Percentiles rank a stretch among this genome's conserved stretches.
Conservation (phyloP, 2,888 invertebrate genomes). For the Deilephila elpenor region DNA sequence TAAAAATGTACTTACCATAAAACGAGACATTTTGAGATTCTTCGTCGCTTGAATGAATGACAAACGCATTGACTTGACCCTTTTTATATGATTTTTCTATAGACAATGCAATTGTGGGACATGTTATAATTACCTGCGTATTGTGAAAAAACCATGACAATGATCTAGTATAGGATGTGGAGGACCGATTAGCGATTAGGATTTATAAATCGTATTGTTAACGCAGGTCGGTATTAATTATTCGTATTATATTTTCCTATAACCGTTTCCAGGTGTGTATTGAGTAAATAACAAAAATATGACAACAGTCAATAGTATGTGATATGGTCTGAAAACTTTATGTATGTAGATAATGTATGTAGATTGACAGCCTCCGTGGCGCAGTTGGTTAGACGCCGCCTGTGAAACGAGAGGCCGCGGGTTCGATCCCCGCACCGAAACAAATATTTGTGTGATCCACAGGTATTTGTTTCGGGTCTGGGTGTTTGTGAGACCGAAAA, state of each 20-base stretch:
- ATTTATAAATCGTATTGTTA: slow-evolving; percentile 6
- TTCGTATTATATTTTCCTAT: neutral
- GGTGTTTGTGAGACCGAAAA: too few relatives aligned
- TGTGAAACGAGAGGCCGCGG: too few relatives aligned
- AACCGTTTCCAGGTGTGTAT: neutral
- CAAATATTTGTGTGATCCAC: too few relatives aligned
- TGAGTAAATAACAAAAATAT: neutral
- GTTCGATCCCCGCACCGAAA: too few relatives aligned
- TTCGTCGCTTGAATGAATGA: slow-evolving; percentile 25
- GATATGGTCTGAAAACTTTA: too few relatives aligned
- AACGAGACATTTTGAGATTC: slow-evolving; percentile 48
- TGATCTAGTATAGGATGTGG: neutral
- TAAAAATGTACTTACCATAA: slow-evolving; percentile 47
- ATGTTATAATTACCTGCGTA: slow-evolving; percentile 26
- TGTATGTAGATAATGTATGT: too few relatives aligned
- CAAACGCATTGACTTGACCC: neutral
- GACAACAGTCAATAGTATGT: too few relatives aligned
- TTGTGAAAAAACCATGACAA: slow-evolving; percentile 29
- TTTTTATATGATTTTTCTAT: slow-evolving; percentile 33
- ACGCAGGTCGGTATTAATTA: neutral
- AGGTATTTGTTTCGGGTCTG: too few relatives aligned
- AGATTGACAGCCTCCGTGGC: too few relatives aligned
- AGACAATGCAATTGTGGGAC: slow-evolving; percentile 18
- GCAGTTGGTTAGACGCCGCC: too few relatives aligned
- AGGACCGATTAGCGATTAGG: slow-evolving; percentile 23